phyloP scores from a whole-genome alignment of 1,140 invertebrate species.

The Choristoneura fumiferana region DNA sequence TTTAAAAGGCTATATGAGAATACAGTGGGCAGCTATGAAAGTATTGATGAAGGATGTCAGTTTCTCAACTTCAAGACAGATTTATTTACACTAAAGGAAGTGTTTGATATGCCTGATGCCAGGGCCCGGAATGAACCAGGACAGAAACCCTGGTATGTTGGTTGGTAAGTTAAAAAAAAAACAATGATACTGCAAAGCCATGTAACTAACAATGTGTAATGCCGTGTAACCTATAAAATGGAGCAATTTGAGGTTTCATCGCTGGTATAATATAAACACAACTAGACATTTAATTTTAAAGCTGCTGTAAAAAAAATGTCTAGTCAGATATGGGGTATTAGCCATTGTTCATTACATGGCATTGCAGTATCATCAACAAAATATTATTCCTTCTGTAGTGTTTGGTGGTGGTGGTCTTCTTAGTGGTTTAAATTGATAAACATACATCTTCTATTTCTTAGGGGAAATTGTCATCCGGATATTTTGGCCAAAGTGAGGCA shows the following conservation, averaged over 20 bases:
- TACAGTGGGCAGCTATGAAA: constrained; percentile 82
- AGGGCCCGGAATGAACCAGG: constrained; percentile 82
- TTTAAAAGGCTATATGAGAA: constrained; percentile 87
- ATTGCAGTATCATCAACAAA: no score
- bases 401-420: no score
- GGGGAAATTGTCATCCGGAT: constrained; percentile 92
- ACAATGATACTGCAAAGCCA: no score
- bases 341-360: no score
- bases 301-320: no score
- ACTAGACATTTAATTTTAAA: no score
- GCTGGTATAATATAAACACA: no score
- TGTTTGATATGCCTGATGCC: constrained; percentile 86
- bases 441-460: constrained; percentile 53
- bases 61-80: constrained; percentile 94
- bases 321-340: no score
- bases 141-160: constrained; percentile 92
- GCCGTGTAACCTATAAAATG: no score
- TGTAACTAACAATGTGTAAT: no score
- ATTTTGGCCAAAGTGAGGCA: constrained; percentile 86
- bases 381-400: no score
- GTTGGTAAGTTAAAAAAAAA: constrained; percentile 85
- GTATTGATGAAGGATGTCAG: constrained; percentile 88
- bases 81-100: constrained; percentile 87
- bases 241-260: no score
- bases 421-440: background rate